These are phyloP conservation scores for Heterodera carotae DNA, from an alignment of 1,140 invertebrate species.

Conservation along the genomic window DNA sequence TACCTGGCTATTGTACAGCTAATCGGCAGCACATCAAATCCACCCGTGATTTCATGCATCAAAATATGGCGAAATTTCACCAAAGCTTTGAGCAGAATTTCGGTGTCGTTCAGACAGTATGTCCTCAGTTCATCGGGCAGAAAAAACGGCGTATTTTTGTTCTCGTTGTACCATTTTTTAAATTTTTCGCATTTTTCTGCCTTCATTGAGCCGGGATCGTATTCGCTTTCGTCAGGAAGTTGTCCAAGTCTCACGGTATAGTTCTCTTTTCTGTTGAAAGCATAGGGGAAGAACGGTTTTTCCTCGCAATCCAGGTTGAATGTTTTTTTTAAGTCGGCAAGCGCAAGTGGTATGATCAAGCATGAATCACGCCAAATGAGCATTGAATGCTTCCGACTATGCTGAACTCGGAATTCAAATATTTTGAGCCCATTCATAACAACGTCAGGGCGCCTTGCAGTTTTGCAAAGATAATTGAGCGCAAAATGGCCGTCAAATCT, in stretches of 20 bases:
- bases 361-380: background rate
- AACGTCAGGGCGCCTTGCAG: background rate
- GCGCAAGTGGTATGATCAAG: background rate
- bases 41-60: too few species aligned
- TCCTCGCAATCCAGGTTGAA: background rate
- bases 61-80: too few species aligned
- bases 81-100: too few species aligned
- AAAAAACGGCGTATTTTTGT: background rate
- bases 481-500: background rate
- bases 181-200: background rate
- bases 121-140: background rate
- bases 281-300: background rate
- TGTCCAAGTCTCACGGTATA: background rate
- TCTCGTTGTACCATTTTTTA: background rate
- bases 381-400: background rate
- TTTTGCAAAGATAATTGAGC: background rate
- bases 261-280: background rate
- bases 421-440: conserved; percentile 1
- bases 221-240: background rate
- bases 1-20: too few species aligned
- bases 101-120: background rate
- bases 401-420: background rate
- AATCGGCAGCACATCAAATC: too few species aligned
- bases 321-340: background rate
- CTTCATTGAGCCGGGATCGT: background rate